Evolutionary conservation across 2,888 invertebrate genomes (phyloP), one percentile per base, ranked within the genome.

Genomic region (Temnothorax rugatulus): DNA sequence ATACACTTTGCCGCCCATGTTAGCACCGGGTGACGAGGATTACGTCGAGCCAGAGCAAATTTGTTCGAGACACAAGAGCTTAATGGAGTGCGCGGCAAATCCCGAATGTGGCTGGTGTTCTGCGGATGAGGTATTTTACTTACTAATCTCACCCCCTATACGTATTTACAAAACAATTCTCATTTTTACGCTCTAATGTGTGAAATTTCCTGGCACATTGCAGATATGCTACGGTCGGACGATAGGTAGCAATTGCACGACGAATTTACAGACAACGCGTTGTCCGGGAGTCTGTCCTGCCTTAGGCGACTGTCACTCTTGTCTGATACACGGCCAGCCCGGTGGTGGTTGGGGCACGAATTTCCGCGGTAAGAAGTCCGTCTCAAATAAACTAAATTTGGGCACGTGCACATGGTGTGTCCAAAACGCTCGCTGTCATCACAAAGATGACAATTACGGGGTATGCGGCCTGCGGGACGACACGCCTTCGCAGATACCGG

Each of bases 51-150:
- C 97, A 0, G 98, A 98, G 93, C 96, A 97, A 59, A 96, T 97
- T 2, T 98, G 98, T 91, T 96, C 96, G 21, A 96, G 97, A 47
- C 98, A 98, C 93, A 96, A 96, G 89, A 96, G 97, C 47, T 97
- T 97, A 90, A 96, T 97, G 1, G 97, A 98, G 92, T 98, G 98
- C 92, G 96, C 97, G 0, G 97, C 98, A 0, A 98, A 99, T 95
- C 98, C 98, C 0, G 98, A 98, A 94, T 99, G 99, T 93, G 98
- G 98, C 18, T 99, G 98, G 98, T 99, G 99, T 94, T 98, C 98
- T 0, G 97, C 97, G 38, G 97, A 97, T 89, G 97, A 97, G 88
- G 96, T 96, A 87, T 44, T 4, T 15, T 25, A 25, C 15, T 29
- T 64, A 63, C 63, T 13, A 52, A 82, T 7, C 2, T 75, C 2